phyloP scores from a whole-genome alignment of 2,888 invertebrate genomes.

The Pristionchus japonicus region DNA sequence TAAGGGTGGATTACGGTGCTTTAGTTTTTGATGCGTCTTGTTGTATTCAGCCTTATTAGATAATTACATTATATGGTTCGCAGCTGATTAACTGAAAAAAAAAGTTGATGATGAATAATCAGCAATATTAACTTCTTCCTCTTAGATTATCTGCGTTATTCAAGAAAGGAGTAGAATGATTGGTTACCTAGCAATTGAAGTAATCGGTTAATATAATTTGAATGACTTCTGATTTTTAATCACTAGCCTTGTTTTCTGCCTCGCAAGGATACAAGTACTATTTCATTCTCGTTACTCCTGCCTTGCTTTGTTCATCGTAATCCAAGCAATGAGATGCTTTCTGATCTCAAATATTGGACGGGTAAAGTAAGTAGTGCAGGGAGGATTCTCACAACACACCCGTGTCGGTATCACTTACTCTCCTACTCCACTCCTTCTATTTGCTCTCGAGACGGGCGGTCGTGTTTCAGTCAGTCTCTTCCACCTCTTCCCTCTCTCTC shows the following conservation, averaged over 20 bases:
- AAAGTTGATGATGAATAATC: neutral
- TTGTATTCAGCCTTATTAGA: neutral
- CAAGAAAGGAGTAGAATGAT: neutral
- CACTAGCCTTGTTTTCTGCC: neutral
- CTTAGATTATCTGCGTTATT: neutral
- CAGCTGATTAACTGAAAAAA: too few species aligned
- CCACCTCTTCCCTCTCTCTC: neutral
- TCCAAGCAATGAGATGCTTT: neutral
- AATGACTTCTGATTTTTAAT: neutral
- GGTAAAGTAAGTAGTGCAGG: neutral
- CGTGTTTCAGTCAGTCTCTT: neutral
- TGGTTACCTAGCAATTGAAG: neutral
- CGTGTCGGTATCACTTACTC: slow-evolving; percentile 20
- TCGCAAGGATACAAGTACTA: neutral
- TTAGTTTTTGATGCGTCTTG: neutral
- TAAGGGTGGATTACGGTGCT: neutral
- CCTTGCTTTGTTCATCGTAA: too few species aligned
- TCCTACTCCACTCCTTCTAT: neutral
- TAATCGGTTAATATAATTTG: neutral
- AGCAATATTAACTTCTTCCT: neutral
- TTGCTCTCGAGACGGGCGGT: slow-evolving; percentile 13
- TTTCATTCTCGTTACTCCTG: too few species aligned
- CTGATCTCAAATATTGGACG: neutral
- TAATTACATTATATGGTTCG: too few species aligned
- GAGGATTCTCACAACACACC: neutral